Base-by-base conservation (phyloP, 2,888 invertebrate species). In the Terebella lapidaria region DNA sequence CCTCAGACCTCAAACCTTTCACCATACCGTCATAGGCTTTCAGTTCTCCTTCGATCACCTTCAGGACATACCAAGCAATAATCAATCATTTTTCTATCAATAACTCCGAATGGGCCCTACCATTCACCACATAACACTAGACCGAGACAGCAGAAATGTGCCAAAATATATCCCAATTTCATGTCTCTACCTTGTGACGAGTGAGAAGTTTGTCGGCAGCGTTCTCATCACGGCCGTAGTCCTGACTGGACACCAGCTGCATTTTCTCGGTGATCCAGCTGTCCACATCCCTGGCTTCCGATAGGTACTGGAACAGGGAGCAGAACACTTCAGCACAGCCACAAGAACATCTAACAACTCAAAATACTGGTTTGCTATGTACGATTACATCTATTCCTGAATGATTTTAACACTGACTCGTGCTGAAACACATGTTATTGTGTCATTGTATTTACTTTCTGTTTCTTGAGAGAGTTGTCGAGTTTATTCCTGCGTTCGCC, bases 181-280 rank as follows among this genome's bases (percentile, higher is more conserved):
- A 35, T 15, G 42, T 15, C 42, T 35, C 66, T 74, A 89, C 90
- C 86, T 96, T 96, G 78, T 97, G 95, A 77, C 93, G 92, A 0
- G 95, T 94, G 22, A 97, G 84, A 49, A 96, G 84, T 81, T 94
- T 94, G 45, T 94, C 92, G 15, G 93, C 93, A 55, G 91, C 89
- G 0, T 92, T 91, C 71, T 94, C 94, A 83, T 95, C 95, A 20
- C 88, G 87, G 1, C 97, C 97, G 75, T 89, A 90, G 83, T 99
- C 97, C 47, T 86, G 86, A 0, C 92, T 92, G 10, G 88, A 87
- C 18, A 94, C 90, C 52, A 99, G 84, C 0, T 94, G 89, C 80
- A 91, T 89, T 82, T 94, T 94, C 81, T 99, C 97, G 69, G 92
- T 90, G 81, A 96, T 87, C 94, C 95, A 96, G 0, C 93, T 93